Base-by-base conservation (phyloP, 2,113 vertebrate genomes). In the Nettapus auritus region DNA sequence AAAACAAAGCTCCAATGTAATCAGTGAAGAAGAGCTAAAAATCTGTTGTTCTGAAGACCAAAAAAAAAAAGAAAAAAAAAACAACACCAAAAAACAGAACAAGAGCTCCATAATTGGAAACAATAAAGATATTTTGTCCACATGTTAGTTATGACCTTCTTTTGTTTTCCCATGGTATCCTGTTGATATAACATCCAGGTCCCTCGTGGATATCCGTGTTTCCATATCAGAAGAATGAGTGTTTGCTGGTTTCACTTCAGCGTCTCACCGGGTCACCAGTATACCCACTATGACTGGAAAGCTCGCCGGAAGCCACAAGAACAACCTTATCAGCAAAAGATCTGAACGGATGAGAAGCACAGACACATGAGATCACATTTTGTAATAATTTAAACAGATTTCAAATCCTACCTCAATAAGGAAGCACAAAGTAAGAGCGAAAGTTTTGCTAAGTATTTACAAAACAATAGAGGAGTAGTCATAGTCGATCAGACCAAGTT, bases 81-180 rank as follows among this genome's bases (percentile, higher is more conserved):
- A 52, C 38, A 38, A 38, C 38, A 38, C 8, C 38, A 23, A 53
- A 5, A 12, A 13, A 57, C 33, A 81, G 74, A 84, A 91, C 44
- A 68, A 69, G 46, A 86, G 57, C 53, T 96, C 90, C 93, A 85
- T 94, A 95, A 93, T 9, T 93, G 92, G 96, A 89, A 94, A 83
- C 70, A 60, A 90, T 53, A 68, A 59, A 84, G 80, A 75, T 74
- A 71, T 23, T 57, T 89, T 90, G 48, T 88, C 69, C 69, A 57
- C 76, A 44, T 44, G 69, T 59, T 89, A 50, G 66, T 89, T 67
- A 62, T 3, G 52, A 82, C 80, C 90, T 90, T 76, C 90, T 93
- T 96, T 96, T 96, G 86, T 96, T 96, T 95, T 73, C 88, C 66
- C 55, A 7, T 46, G 14, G 88, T 73, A 96, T 97, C 96, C 94